Conservation (phyloP, 2,888 invertebrate species). For the Actias luna region DNA sequence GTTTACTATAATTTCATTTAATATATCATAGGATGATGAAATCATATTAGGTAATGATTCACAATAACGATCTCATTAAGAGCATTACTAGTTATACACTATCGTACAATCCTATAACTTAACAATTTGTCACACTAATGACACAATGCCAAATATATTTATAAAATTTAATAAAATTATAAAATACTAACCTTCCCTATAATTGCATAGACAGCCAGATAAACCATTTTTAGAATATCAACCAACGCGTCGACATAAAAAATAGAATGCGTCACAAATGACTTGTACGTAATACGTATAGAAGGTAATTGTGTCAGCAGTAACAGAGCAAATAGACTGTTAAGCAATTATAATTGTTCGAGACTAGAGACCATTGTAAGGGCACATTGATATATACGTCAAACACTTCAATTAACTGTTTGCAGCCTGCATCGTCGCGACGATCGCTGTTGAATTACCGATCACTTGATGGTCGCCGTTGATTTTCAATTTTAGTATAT, state of each 20-base stretch:
- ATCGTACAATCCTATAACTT: too few species aligned
- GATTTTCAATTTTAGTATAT: too few species aligned
- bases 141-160: too few species aligned
- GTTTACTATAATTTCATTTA: too few species aligned
- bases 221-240: not conserved
- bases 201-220: not conserved
- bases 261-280: slow-evolving; percentile 14
- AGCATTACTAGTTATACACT: too few species aligned
- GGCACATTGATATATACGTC: slow-evolving; percentile 14
- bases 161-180: not conserved
- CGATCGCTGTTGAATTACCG: too few species aligned
- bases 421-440: too few species aligned
- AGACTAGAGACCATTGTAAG: slow-evolving; percentile 12
- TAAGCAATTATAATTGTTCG: slow-evolving; percentile 35
- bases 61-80: too few species aligned
- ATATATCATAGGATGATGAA: too few species aligned
- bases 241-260: slow-evolving; percentile 5
- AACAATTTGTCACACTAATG: too few species aligned
- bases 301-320: slow-evolving; percentile 42
- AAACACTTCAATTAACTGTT: slow-evolving; percentile 25
- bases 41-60: too few species aligned
- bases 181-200: not conserved
- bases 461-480: too few species aligned
- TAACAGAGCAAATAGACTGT: slow-evolving; percentile 48
- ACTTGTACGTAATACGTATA: slow-evolving; percentile 10